Base-by-base conservation (phyloP, 2,888 invertebrate genomes). In the Lumbricus terrestris region DNA sequence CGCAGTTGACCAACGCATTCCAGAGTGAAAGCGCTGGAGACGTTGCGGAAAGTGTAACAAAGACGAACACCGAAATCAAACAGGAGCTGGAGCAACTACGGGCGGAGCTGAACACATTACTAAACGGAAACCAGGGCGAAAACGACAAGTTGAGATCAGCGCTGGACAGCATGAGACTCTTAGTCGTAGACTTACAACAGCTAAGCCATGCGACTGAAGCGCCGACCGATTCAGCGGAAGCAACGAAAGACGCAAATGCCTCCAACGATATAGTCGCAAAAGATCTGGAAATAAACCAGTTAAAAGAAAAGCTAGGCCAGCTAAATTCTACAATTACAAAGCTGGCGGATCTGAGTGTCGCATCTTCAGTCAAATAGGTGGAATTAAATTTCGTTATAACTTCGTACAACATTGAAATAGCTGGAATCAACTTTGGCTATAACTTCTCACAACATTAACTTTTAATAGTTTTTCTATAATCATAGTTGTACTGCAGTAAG, bases 21-120 rank as follows among this genome's bases (percentile, higher is more conserved):
- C 42, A 42, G 11, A 18, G 89, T 34, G 85, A 90, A 54, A 89
- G 37, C 33, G 40, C 89, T 20, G 90, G 89, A 34, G 33, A 34
- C 34, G 18, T 88, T n/a, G 37, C 42, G 37, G 47, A 88, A 89
- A 90, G 85, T 4, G 85, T 85, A 37, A 85, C 85, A 23, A 35
- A 16, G 33, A 40, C 89, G 16, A 89, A 90, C 90, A 89, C 47
- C 47, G 90, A 90, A 38, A 89, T 90, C 29, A 40, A 69, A 33
- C 40, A 83, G 40, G 89, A 89, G 37, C 29, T 90, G 23, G 82
- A 85, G 0, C 89, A 90, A 42, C n/a, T 90, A 20, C 82, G 89
- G 38, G 54, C 38, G 29, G 89, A 34, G n/a, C 89, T 89, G 20
- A 83, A 35, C 35, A 35, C 83, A 34, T 33, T 85, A 13, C 85